These are phyloP conservation scores for Pentalonia nigronervosa DNA, from an alignment of 1,140 invertebrate species.

Conservation along the genomic window DNA sequence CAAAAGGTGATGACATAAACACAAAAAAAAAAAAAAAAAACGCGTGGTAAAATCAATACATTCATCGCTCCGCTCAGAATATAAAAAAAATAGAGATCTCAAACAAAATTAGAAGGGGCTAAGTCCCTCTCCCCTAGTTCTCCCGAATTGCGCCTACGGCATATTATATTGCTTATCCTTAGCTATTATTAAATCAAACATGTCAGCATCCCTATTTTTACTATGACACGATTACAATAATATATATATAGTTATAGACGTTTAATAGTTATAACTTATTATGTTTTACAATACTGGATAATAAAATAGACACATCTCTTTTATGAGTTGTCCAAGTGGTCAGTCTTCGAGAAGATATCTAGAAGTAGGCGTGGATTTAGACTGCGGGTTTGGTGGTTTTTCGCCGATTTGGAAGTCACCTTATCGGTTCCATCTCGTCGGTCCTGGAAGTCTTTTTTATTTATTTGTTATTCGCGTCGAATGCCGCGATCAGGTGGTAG, in stretches of 20 bases:
- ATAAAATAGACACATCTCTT: not conserved
- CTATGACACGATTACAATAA: not conserved
- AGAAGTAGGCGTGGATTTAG: not conserved
- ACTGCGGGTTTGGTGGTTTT: not conserved
- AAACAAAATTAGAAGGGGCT: too few relatives aligned
- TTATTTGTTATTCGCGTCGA: not conserved
- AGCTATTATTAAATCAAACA: not conserved
- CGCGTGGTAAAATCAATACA: too few relatives aligned
- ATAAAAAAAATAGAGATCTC: too few relatives aligned
- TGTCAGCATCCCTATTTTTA: not conserved
- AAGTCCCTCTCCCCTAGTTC: too few relatives aligned
- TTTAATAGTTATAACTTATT: not conserved
- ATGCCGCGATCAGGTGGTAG: too few relatives aligned
- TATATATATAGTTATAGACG: not conserved
- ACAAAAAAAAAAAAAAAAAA: too few relatives aligned
- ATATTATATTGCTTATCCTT: too few relatives aligned
- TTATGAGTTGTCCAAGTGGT: not conserved
- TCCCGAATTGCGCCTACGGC: too few relatives aligned
- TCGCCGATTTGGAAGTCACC: not conserved
- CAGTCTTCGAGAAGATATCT: not conserved
- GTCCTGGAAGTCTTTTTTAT: not conserved
- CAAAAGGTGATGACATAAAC: too few relatives aligned
- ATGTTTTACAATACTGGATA: not conserved
- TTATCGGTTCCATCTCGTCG: not conserved
- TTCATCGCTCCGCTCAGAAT: too few relatives aligned